Percentiles rank a stretch among this genome's conserved stretches.
phyloP scores from a whole-genome alignment of 2,113 vertebrate genomes.

The Pan paniscus region DNA sequence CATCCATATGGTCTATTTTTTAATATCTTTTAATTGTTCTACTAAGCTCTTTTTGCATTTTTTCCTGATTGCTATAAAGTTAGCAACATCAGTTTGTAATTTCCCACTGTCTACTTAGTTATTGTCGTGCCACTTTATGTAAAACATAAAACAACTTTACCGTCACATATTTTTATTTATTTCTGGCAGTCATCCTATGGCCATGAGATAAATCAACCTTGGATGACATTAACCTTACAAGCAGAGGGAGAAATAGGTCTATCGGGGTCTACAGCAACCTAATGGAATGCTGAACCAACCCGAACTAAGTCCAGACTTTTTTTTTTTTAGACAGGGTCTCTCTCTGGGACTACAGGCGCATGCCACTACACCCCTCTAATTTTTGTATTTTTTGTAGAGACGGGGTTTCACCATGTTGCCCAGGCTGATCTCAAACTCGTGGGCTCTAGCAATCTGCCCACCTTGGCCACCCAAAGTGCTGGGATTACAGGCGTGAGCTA shows the following conservation, averaged over 20 bases:
- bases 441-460: too few relatives aligned
- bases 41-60: neutral
- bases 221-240: neutral
- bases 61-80: neutral
- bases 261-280: neutral
- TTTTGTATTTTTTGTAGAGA: too few relatives aligned
- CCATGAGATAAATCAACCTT: neutral
- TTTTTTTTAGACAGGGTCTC: too few relatives aligned
- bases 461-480: too few relatives aligned
- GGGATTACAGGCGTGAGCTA: too few relatives aligned
- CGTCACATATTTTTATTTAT: neutral
- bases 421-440: too few relatives aligned
- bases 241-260: neutral
- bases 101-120: neutral
- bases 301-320: neutral
- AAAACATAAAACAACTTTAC: neutral
- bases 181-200: too few relatives aligned
- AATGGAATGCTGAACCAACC: neutral
- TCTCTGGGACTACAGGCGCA: too few relatives aligned
- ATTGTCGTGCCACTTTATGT: neutral
- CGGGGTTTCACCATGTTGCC: too few relatives aligned
- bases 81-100: neutral
- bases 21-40: neutral
- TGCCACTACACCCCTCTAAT: fast-evolving
- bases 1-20: neutral